A percentile compares a stretch with the other conserved stretches of the same genome.
phyloP scores from a whole-genome alignment of 2,113 vertebrate genomes.

The Syngnathus scovelli region DNA sequence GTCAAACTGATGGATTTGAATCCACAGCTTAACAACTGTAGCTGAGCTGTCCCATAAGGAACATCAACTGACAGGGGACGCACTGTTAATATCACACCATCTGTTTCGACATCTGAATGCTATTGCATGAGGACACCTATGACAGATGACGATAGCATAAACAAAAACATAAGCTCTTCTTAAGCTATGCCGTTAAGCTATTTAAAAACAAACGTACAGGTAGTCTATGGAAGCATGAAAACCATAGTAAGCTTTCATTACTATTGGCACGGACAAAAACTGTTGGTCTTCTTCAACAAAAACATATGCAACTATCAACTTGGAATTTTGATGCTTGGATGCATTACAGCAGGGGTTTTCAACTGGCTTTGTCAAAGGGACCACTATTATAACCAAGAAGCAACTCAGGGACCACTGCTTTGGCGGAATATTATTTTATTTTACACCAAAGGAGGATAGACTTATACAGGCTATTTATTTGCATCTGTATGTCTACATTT shows the following conservation, averaged over 20 bases:
- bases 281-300: not conserved
- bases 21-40: conserved; percentile 41
- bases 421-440: no score
- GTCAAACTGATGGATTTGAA: conserved; percentile 30
- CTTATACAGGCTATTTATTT: no score
- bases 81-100: conserved; percentile 52
- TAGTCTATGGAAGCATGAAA: not conserved
- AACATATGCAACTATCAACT: not conserved
- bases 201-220: not conserved
- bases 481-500: no score
- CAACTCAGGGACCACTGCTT: no score
- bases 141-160: not conserved
- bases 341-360: not conserved
- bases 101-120: conserved; percentile 44
- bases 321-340: not conserved
- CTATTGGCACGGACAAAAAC: not conserved
- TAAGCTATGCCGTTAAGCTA: not conserved
- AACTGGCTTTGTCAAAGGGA: no score
- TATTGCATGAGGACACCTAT: conserved; percentile 36
- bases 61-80: conserved; percentile 50
- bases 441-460: no score
- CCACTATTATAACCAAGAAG: no score
- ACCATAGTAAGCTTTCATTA: not conserved
- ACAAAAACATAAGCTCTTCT: not conserved
- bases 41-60: conserved; percentile 44